Conservation (phyloP, 2,888 invertebrate species). For the Thalpophila matura region DNA sequence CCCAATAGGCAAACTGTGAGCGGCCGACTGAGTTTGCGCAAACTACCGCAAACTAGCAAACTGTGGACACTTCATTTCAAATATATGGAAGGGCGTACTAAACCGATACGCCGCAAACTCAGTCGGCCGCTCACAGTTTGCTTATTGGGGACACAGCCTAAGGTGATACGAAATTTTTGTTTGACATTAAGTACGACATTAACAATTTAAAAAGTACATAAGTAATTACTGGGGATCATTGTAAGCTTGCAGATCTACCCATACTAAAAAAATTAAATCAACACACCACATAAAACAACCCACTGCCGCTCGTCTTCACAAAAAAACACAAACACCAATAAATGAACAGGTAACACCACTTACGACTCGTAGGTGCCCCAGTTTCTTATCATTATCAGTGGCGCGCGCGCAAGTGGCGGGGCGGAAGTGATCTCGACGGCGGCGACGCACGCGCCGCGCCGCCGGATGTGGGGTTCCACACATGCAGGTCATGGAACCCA, state of each 20-base stretch:
- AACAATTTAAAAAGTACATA: no score
- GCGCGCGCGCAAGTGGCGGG: constrained; percentile 67
- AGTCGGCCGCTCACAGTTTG: no score
- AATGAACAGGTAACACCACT: constrained; percentile 48
- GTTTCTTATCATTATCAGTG: constrained; percentile 74
- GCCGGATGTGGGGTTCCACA: constrained; percentile 76
- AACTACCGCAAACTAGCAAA: no score
- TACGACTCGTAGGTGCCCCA: constrained; percentile 61
- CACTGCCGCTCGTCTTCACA: constrained; percentile 9
- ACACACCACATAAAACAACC: constrained; percentile 15
- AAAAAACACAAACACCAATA: constrained; percentile 46
- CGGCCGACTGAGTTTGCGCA: no score
- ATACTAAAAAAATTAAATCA: constrained; percentile 5
- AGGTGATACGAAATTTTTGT: background rate
- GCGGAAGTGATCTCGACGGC: constrained; percentile 82
- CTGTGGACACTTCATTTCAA: no score
- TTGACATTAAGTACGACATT: constrained; percentile 12
- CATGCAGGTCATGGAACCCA: constrained; percentile 83
- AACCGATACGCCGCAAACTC: no score
- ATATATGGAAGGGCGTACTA: no score
- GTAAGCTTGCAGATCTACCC: background rate
- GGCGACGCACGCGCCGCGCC: constrained; percentile 67
- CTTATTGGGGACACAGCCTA: no score
- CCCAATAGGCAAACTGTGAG: no score
- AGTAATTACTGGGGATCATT: no score